phyloP scores from a whole-genome alignment of 2,797 vertebrate genomes.

The Balearica regulorum region DNA sequence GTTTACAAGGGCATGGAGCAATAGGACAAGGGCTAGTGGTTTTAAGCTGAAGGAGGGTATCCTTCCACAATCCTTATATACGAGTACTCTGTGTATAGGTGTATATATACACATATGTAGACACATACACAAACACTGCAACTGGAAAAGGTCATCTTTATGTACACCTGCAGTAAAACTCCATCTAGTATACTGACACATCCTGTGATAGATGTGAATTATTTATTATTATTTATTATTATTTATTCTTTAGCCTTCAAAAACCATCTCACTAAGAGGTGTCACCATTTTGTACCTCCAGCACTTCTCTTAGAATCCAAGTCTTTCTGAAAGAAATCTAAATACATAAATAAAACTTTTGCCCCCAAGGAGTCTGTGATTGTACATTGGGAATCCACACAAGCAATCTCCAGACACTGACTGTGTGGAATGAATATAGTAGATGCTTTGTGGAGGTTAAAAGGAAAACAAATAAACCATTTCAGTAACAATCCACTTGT shows the following conservation, averaged over 20 bases:
- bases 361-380: slow-evolving; percentile 21
- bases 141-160: background rate
- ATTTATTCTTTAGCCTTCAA: background rate
- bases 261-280: background rate
- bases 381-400: background rate
- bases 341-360: background rate
- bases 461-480: background rate
- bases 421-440: background rate
- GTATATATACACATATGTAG: accelerated
- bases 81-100: accelerated
- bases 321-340: background rate
- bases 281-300: background rate
- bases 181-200: background rate
- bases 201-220: background rate
- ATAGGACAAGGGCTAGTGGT: too few species aligned
- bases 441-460: background rate
- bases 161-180: background rate
- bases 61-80: background rate
- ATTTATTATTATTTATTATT: background rate
- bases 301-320: background rate
- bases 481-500: background rate
- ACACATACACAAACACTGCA: background rate
- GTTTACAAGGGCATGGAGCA: too few species aligned
- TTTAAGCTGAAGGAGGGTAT: too few species aligned
- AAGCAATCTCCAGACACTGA: background rate